phyloP scores from a whole-genome alignment of 2,113 vertebrate genomes.

The Phaethon lepturus region DNA sequence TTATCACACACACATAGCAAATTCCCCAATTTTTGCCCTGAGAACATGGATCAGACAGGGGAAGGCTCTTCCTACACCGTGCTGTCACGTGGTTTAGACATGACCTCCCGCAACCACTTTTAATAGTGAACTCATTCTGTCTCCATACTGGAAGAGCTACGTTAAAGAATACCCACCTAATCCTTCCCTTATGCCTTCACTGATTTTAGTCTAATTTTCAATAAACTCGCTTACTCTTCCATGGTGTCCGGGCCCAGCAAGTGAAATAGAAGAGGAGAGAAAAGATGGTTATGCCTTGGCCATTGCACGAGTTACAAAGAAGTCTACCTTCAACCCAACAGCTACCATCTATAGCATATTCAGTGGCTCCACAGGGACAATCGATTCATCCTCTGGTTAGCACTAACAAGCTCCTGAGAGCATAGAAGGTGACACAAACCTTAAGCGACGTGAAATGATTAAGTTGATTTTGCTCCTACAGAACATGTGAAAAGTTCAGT shows the following conservation, averaged over 20 bases:
- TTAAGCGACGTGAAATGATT: background rate
- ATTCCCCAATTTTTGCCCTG: background rate
- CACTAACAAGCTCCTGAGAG: background rate
- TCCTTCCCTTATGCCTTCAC: background rate
- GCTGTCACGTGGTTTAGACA: fast-evolving
- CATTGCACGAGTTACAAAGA: background rate
- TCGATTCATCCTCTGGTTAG: background rate
- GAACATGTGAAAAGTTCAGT: background rate
- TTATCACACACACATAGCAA: background rate
- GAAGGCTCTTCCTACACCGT: background rate
- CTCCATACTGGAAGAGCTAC: background rate
- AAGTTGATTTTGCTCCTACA: background rate
- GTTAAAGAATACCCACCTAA: background rate
- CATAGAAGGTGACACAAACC: background rate
- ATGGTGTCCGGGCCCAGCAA: background rate
- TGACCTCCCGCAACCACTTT: background rate
- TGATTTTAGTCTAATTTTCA: background rate
- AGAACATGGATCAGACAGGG: background rate
- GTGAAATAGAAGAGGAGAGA: background rate
- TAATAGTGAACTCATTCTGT: background rate
- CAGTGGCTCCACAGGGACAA: background rate
- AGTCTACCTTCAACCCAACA: background rate
- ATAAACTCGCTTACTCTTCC: background rate
- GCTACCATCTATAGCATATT: background rate
- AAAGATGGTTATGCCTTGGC: background rate